These are phyloP conservation scores for Melanostoma scalare DNA, from an alignment of 2,888 invertebrate species.

Conservation along the genomic window DNA sequence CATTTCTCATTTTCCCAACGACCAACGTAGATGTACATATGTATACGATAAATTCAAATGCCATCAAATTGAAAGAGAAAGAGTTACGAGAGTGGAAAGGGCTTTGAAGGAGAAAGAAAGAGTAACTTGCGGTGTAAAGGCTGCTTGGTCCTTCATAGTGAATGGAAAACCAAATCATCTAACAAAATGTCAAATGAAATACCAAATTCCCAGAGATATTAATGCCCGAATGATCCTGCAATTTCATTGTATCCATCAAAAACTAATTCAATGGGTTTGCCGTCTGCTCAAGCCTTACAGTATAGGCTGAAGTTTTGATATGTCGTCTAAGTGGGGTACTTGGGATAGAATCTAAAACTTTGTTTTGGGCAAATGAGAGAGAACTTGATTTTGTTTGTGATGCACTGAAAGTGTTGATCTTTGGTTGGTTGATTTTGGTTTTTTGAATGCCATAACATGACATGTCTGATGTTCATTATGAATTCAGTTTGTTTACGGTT, in stretches of 20 bases:
- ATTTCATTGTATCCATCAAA: constrained; percentile 74
- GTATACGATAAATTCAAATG: constrained; percentile 29
- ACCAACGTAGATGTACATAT: background rate
- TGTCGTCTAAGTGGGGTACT: constrained; percentile 2
- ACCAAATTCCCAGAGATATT: constrained; percentile 74
- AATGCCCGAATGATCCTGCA: constrained; percentile 73
- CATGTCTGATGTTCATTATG: constrained; percentile 67
- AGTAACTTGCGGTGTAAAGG: background rate
- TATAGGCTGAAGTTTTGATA: background rate
- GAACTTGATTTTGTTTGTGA: constrained; percentile 53
- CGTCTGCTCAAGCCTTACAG: constrained; percentile 1
- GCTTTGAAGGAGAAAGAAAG: background rate
- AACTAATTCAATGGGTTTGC: constrained; percentile 61
- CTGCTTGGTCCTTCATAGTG: constrained; percentile 43
- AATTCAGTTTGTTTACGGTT: constrained; percentile 64
- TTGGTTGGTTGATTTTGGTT: constrained; percentile 66
- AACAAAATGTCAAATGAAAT: constrained; percentile 74
- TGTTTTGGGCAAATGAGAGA: background rate
- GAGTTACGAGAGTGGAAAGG: background rate
- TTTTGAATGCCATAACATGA: constrained; percentile 66
- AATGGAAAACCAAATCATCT: constrained; percentile 69
- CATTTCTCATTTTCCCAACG: background rate
- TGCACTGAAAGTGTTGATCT: constrained; percentile 70
- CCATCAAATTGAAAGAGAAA: constrained; percentile 20
- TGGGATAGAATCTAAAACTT: constrained; percentile 13